Base-by-base conservation (phyloP, 2,113 vertebrate genomes). In the Oreochromis aureus region DNA sequence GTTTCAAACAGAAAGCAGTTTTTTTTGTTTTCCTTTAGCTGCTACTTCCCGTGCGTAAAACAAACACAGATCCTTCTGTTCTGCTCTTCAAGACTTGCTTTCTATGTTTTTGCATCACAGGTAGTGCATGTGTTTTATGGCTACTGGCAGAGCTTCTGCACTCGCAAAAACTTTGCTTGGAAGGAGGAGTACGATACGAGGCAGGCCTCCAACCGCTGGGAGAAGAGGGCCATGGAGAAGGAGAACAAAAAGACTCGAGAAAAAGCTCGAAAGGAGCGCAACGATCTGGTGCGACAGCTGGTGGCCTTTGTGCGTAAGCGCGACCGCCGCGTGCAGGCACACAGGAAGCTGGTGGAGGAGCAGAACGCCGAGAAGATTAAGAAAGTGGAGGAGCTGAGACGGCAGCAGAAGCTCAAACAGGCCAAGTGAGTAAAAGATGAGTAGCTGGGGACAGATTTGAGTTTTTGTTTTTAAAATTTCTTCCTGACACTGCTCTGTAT, bases 111-210 rank as follows among this genome's bases (percentile, higher is more conserved):
- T 7, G 16, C 30, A 6, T 58, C 3, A 12, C 87, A 99, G 99
- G 97, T 99, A 2, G 98, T 99, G 19, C 99, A 99, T 27, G 94
- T 96, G 73, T 99, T 99, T 94, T 99, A 99, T 7, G 99, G 97
- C 10, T 97, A 97, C 90, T 99, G 99, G 98, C 99, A 99, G 95
- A 99, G 98, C 91, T 99, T 99, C 93, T 99, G 98, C 92, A 99
- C 98, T 1, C 96, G 94, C 15, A 99, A 98, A 87, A 98, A 95
- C 89, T 99, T 99, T 86, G 97, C 98, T 3, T 99, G 99, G 98
- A 99, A 98, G 83, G 99, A 99, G 92, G 98, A 98, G 22, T 99
- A 98, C 3, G 99, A 99, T 80, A 99, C 97, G 1, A 95, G 98
- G 13, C 98, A 99, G 71, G 98, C 97, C 4, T 98, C 98, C 73